Percentiles rank a stretch among this genome's conserved stretches.
Conservation (phyloP, 2,797 vertebrate genomes). For the Gambusia yucatana region DNA sequence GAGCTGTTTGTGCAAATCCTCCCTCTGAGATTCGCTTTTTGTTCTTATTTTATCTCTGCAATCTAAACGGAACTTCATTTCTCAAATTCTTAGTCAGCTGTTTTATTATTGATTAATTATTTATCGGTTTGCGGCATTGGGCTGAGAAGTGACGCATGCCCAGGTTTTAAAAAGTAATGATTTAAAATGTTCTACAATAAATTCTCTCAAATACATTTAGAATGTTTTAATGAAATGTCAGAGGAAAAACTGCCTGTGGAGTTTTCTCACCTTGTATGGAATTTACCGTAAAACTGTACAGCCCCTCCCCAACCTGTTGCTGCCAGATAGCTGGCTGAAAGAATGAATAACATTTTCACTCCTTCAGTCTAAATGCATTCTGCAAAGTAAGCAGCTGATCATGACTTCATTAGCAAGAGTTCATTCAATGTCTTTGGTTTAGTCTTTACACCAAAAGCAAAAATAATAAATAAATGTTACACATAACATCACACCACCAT, state of each 20-base stretch:
- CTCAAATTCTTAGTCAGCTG: neutral
- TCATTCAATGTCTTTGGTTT: neutral
- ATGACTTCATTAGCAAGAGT: neutral
- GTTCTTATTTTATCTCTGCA: neutral
- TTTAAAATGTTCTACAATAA: neutral
- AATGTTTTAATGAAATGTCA: neutral
- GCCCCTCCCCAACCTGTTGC: slow-evolving; percentile 3
- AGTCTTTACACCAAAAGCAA: neutral
- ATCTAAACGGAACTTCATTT: neutral
- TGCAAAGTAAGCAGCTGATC: neutral
- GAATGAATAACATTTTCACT: neutral
- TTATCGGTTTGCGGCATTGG: neutral
- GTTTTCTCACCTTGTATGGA: neutral
- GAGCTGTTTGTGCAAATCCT: neutral
- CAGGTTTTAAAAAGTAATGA: neutral
- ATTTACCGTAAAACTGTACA: neutral
- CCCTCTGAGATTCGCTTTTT: neutral
- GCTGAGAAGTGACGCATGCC: neutral
- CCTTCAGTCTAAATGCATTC: neutral
- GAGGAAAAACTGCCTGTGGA: neutral
- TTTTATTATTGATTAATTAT: neutral
- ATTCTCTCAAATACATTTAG: neutral
- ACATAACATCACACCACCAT: neutral
- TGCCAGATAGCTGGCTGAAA: neutral
- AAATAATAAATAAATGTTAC: neutral